phyloP scores from a whole-genome alignment of 2,113 vertebrate species.

The Aythya baeri region DNA sequence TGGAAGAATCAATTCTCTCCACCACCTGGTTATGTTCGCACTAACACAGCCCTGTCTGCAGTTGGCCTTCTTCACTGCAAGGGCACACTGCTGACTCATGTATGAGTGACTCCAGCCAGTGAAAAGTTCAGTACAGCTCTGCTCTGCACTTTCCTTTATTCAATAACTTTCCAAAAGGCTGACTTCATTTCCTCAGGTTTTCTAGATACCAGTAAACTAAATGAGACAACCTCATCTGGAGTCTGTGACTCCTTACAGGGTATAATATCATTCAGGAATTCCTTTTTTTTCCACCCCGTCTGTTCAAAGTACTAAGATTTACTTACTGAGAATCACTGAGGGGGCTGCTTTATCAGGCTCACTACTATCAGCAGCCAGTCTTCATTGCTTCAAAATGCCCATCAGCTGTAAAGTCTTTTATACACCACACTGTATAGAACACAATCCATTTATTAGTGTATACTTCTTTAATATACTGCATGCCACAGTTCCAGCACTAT shows the following conservation, averaged over 20 bases:
- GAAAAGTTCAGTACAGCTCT: background rate
- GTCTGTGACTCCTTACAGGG: background rate
- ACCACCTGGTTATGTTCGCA: background rate
- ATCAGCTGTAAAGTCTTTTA: background rate
- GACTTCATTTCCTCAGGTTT: conserved; percentile 60
- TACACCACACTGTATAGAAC: background rate
- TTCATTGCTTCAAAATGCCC: background rate
- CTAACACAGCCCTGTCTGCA: background rate
- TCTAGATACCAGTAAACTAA: conserved; percentile 44
- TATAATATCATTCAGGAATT: background rate
- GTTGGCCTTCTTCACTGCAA: fast-evolving
- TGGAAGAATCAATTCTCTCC: background rate
- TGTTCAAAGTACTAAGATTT: background rate
- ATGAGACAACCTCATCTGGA: conserved; percentile 14
- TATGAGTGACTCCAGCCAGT: background rate
- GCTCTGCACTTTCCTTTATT: conserved; percentile 26
- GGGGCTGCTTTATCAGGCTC: background rate
- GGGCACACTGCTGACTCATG: background rate
- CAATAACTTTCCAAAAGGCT: conserved; percentile 43
- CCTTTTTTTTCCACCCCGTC: background rate
- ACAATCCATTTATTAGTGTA: background rate
- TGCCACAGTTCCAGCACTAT: background rate
- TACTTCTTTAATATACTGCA: background rate
- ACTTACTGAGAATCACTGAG: background rate
- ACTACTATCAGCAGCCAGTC: background rate